phyloP scores from a whole-genome alignment of 2,113 vertebrate genomes.

The Onychostruthus taczanowskii region DNA sequence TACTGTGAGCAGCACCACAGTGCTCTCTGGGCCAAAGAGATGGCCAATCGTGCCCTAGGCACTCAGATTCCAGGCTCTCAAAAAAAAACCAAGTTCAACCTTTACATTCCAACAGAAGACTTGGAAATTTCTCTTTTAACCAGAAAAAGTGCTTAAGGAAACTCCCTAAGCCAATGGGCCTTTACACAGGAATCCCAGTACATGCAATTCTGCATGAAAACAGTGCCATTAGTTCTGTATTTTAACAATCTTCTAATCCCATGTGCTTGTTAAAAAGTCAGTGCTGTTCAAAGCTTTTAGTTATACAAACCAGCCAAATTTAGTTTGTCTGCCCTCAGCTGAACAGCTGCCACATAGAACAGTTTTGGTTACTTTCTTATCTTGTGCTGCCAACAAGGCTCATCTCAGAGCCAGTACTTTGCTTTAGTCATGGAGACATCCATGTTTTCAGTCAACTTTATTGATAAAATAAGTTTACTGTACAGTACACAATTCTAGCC shows the following conservation, averaged over 20 bases:
- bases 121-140: not conserved
- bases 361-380: not conserved
- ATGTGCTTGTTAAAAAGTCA: not conserved
- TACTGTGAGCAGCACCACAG: not conserved
- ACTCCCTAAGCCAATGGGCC: not conserved
- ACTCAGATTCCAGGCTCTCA: not conserved
- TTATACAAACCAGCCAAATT: not conserved
- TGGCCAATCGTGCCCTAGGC: rapidly evolving
- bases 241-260: not conserved
- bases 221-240: too few species aligned
- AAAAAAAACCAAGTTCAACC: not conserved
- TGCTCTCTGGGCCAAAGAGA: not conserved
- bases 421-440: not conserved
- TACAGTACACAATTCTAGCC: conserved; percentile 59
- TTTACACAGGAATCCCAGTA: not conserved
- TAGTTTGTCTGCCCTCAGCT: not conserved
- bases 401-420: not conserved
- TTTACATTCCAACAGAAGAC: not conserved
- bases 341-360: not conserved
- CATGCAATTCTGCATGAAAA: not conserved
- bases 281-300: not conserved
- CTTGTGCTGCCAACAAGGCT: not conserved
- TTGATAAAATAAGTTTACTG: conserved; percentile 75
- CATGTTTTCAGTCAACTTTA: conserved; percentile 66
- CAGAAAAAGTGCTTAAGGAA: not conserved